phyloP scores from a whole-genome alignment of 2,113 vertebrate genomes.

The Syngnathus typhle region DNA sequence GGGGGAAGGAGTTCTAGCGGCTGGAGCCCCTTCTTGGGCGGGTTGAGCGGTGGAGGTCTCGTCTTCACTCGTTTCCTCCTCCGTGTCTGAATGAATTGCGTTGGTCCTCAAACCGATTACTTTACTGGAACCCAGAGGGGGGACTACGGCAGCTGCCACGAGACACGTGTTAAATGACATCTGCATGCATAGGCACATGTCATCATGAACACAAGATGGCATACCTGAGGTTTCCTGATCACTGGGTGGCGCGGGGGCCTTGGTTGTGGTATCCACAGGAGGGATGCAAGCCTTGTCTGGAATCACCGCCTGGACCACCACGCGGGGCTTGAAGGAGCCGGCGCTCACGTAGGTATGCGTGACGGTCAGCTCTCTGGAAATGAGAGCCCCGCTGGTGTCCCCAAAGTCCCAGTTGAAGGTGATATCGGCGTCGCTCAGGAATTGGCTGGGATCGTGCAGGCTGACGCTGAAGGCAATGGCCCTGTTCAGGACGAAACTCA shows the following conservation, averaged over 20 bases:
- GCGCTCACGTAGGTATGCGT: constrained; percentile 82
- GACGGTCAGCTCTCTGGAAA: constrained; percentile 77
- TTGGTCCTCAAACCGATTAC: constrained; percentile 26
- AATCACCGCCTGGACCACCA: constrained; percentile 87
- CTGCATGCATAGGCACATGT: not conserved
- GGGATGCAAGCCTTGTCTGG: constrained; percentile 74
- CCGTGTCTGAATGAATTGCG: constrained; percentile 36
- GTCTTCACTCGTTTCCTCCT: constrained; percentile 51
- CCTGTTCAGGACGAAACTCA: constrained; percentile 80
- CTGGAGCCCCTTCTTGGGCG: constrained; percentile 55
- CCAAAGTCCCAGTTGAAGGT: constrained; percentile 95
- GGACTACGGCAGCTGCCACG: constrained; percentile 23
- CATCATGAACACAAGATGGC: not conserved
- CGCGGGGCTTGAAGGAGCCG: constrained; percentile 73
- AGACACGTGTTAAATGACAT: constrained; percentile 4
- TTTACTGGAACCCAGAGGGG: constrained; percentile 31
- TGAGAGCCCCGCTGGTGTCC: constrained; percentile 83
- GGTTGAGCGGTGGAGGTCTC: constrained; percentile 53
- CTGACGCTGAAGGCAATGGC: constrained; percentile 80
- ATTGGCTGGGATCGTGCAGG: constrained; percentile 87
- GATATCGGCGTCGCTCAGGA: constrained; percentile 78
- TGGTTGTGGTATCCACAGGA: constrained; percentile 29
- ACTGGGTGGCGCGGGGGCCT: constrained; percentile 36
- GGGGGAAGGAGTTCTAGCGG: constrained; percentile 25
- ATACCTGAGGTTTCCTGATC: constrained; percentile 56